phyloP scores from a whole-genome alignment of 2,888 invertebrate genomes.

The Harpalus rubripes region DNA sequence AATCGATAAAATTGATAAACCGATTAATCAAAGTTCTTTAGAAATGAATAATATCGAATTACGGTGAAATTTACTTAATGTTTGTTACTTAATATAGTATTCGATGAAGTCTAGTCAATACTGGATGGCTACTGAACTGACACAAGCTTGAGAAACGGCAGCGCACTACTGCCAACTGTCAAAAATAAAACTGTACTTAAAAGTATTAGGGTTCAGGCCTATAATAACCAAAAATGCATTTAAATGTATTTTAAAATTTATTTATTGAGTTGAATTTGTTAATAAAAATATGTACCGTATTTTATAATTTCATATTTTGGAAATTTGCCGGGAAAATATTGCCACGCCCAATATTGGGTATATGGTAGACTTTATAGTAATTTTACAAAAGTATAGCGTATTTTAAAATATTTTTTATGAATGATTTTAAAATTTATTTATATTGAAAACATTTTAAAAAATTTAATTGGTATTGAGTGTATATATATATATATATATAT shows the following conservation, averaged over 20 bases:
- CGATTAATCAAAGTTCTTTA: slow-evolving; percentile 69
- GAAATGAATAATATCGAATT: slow-evolving; percentile 74
- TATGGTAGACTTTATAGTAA: too few relatives aligned
- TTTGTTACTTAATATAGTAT: slow-evolving; percentile 2
- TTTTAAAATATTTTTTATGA: too few relatives aligned
- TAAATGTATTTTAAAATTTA: slow-evolving; percentile 32
- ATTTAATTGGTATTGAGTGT: too few relatives aligned
- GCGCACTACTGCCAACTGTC: background rate
- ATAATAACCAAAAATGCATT: slow-evolving; percentile 15
- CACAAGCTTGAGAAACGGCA: background rate
- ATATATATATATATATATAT: too few relatives aligned
- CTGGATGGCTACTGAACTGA: background rate
- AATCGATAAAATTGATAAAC: slow-evolving; percentile 71
- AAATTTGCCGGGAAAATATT: too few relatives aligned
- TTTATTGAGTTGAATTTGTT: background rate
- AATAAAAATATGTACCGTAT: too few relatives aligned
- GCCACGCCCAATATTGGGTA: too few relatives aligned
- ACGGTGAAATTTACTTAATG: slow-evolving; percentile 72
- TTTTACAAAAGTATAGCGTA: too few relatives aligned
- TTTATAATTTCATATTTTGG: too few relatives aligned
- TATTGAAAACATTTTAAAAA: too few relatives aligned
- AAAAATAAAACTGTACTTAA: background rate
- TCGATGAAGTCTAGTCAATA: background rate
- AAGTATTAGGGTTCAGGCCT: background rate
- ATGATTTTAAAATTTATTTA: too few relatives aligned